phyloP scores from a whole-genome alignment of 2,888 invertebrate species.

The Vanessa cardui region DNA sequence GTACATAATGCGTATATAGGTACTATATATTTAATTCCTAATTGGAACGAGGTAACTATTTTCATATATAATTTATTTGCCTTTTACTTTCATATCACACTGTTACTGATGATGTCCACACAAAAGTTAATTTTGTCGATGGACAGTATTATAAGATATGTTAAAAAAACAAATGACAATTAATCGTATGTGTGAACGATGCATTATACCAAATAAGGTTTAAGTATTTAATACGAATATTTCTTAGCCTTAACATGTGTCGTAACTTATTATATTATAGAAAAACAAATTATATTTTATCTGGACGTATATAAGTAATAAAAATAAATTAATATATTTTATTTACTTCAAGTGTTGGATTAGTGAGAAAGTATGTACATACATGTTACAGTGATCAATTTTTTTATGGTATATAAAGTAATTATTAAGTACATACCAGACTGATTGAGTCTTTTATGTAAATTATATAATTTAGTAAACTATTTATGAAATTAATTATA shows the following conservation, averaged over 20 bases:
- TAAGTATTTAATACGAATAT: not conserved
- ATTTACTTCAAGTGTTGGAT: not conserved
- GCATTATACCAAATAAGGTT: not conserved
- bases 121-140: slow-evolving; percentile 27
- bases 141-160: slow-evolving; percentile 19
- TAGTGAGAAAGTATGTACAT: slow-evolving; percentile 4
- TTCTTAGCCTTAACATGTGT: not conserved
- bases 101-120: slow-evolving; percentile 48
- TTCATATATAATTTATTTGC: slow-evolving; percentile 49
- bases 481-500: too few relatives aligned
- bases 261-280: too few relatives aligned
- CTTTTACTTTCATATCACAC: slow-evolving; percentile 66
- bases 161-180: not conserved
- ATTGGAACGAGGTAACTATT: slow-evolving; percentile 66
- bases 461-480: too few relatives aligned
- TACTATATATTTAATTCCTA: slow-evolving; percentile 47
- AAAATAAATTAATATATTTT: slow-evolving; percentile 7
- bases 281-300: not conserved
- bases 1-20: slow-evolving; percentile 30
- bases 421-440: slow-evolving; percentile 7
- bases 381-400: not conserved
- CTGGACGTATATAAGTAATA: slow-evolving; percentile 11
- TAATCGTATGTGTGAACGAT: slow-evolving; percentile 7
- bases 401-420: not conserved
- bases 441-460: not conserved